A percentile compares a stretch with the other conserved stretches of the same genome.
phyloP scores from a whole-genome alignment of 2,888 invertebrate species.

The Auanema sp. region DNA sequence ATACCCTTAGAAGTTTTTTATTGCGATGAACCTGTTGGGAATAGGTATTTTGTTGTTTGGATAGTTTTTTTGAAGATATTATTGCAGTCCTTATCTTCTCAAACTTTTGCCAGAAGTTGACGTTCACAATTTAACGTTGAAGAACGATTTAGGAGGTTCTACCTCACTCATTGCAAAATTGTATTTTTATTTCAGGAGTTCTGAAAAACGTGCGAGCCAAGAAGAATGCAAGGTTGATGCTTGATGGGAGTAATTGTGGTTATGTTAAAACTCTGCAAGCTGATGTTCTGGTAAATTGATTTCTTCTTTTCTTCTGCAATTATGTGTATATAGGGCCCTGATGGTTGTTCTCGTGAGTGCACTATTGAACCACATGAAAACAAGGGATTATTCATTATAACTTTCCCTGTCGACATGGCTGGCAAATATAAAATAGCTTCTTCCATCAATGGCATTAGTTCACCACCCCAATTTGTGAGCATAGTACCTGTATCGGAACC shows the following conservation, averaged over 20 bases:
- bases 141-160: neutral
- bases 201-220: conserved; percentile 17
- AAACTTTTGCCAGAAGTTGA: conserved; percentile 30
- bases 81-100: conserved; percentile 15
- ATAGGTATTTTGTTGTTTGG: conserved; percentile 18
- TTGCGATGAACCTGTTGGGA: conserved; percentile 33
- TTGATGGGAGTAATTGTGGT: conserved; percentile 43
- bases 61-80: neutral
- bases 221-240: conserved; percentile 29
- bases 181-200: neutral
- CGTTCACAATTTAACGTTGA: neutral
- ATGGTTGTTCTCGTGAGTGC: conserved; percentile 30
- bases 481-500: neutral
- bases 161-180: neutral
- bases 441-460: neutral
- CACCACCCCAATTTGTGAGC: neutral
- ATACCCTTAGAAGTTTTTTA: conserved; percentile 37
- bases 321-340: conserved; percentile 34
- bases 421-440: neutral
- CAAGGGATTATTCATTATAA: conserved; percentile 27
- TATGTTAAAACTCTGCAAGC: conserved; percentile 29
- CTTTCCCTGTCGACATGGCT: conserved; percentile 25
- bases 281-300: conserved; percentile 31
- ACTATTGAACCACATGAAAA: conserved; percentile 19
- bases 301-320: neutral